Conservation (phyloP, 1,140 invertebrate genomes). For the Drosophila sechellia region DNA sequence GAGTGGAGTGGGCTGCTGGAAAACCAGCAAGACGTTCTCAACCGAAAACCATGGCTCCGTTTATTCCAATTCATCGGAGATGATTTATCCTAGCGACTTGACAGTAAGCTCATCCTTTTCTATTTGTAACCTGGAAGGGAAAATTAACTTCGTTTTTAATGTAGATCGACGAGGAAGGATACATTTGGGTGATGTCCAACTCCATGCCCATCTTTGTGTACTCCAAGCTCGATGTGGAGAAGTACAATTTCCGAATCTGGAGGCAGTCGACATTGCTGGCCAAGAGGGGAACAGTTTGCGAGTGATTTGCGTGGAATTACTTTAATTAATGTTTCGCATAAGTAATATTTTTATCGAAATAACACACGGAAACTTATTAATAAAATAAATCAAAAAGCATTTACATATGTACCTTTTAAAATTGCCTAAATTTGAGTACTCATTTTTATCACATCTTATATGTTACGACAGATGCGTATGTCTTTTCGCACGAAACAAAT, state of each 20-base stretch:
- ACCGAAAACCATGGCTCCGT: constrained; percentile 86
- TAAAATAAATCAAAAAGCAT: constrained; percentile 78
- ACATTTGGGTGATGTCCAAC: constrained; percentile 87
- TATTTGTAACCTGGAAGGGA: neutral
- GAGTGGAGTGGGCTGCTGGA: constrained; percentile 90
- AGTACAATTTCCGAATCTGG: constrained; percentile 87
- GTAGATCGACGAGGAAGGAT: constrained; percentile 86
- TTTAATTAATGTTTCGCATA: constrained; percentile 59
- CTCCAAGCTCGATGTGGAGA: constrained; percentile 85
- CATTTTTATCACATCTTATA: constrained; percentile 76
- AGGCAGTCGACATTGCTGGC: constrained; percentile 48
- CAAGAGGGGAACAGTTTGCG: constrained; percentile 68
- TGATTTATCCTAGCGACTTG: constrained; percentile 88
- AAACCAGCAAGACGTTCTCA: constrained; percentile 85
- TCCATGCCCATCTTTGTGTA: constrained; percentile 87
- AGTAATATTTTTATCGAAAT: constrained; percentile 50
- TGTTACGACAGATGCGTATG: constrained; percentile 66
- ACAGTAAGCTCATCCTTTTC: constrained; percentile 48
- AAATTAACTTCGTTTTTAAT: neutral
- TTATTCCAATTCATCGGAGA: constrained; percentile 85
- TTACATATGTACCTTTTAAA: constrained; percentile 72
- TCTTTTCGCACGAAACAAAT: constrained; percentile 52
- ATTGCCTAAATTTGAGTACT: constrained; percentile 82
- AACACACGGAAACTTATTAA: constrained; percentile 59
- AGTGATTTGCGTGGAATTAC: constrained; percentile 63